Percentiles rank a stretch among this genome's conserved stretches.
Conservation (phyloP, 2,797 vertebrate genomes). For the Acridotheres tristis region DNA sequence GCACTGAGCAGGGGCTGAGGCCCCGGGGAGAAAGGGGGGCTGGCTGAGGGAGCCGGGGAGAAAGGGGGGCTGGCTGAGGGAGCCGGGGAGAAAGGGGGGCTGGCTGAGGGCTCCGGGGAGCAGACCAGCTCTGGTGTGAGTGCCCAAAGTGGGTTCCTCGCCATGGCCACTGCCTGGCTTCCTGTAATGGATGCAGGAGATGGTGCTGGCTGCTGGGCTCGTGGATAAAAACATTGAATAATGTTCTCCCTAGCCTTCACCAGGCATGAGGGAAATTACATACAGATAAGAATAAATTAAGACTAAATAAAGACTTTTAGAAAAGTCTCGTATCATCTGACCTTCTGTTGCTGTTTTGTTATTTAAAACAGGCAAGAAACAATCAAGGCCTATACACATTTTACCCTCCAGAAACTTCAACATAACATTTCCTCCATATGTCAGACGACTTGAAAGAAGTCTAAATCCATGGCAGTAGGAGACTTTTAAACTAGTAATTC, state of each 20-base stretch:
- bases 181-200: neutral
- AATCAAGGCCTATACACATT: neutral
- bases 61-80: no score
- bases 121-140: neutral
- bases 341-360: neutral
- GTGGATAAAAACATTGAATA: neutral
- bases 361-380: neutral
- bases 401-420: neutral
- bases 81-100: no score
- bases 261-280: neutral
- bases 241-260: neutral
- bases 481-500: neutral
- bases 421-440: neutral
- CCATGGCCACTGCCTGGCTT: neutral
- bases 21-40: no score
- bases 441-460: neutral
- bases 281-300: neutral
- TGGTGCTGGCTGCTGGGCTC: neutral
- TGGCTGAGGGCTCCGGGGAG: no score
- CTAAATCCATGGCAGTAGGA: neutral
- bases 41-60: no score
- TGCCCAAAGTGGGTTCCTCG: neutral
- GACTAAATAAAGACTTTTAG: neutral
- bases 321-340: neutral
- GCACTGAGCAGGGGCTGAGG: no score